A percentile compares a stretch with the other conserved stretches of the same genome.
These are phyloP conservation scores for Thalassoma bifasciatum DNA, from an alignment of 2,113 vertebrate genomes.

Conservation along the genomic window DNA sequence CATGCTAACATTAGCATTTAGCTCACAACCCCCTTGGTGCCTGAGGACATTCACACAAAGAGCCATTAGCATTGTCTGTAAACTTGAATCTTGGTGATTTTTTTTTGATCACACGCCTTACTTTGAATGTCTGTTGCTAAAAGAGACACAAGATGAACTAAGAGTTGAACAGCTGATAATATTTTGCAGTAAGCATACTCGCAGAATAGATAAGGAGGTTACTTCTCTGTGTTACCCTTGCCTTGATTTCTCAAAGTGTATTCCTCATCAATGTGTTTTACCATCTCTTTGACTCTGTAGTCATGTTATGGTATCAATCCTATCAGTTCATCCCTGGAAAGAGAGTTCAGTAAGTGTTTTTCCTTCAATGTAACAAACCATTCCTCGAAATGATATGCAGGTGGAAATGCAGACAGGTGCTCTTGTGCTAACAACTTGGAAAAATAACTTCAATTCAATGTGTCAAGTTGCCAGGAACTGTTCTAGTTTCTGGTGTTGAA, in stretches of 20 bases:
- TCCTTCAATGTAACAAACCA: constrained; percentile 2
- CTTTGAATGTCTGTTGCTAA: background rate
- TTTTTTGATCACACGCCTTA: too few species aligned
- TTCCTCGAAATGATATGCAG: background rate
- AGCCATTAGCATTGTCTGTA: background rate
- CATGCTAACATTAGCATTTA: background rate
- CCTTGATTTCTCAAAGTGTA: background rate
- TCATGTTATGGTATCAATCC: background rate
- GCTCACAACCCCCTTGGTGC: background rate
- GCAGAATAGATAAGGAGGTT: background rate
- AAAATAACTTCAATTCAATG: constrained; percentile 19
- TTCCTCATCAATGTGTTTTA: background rate
- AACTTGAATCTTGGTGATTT: background rate
- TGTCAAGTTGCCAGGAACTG: constrained; percentile 43
- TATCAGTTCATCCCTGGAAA: constrained; percentile 11
- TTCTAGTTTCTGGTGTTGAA: constrained; percentile 24
- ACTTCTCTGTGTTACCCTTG: background rate
- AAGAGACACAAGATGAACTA: background rate
- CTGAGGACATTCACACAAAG: background rate
- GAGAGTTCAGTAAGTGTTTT: background rate
- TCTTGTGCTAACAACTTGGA: constrained; percentile 29
- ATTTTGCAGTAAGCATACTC: background rate
- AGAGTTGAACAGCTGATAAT: background rate
- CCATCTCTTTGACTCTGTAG: background rate
- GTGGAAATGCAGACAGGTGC: constrained; percentile 46